Conservation (phyloP, 2,113 vertebrate species). For the Tinamus guttatus region DNA sequence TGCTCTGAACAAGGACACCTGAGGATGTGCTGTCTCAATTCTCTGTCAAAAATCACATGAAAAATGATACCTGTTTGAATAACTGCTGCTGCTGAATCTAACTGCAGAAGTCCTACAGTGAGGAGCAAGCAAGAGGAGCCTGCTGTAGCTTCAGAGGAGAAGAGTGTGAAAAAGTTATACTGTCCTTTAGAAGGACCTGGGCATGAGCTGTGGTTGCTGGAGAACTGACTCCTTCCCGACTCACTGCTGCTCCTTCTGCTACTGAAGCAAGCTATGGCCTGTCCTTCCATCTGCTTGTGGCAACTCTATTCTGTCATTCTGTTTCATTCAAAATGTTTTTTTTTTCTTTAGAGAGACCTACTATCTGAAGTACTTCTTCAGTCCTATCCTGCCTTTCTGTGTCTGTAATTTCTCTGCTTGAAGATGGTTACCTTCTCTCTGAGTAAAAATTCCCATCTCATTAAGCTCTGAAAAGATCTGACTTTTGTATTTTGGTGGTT, state of each 20-base stretch:
- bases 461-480: not conserved
- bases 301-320: not conserved
- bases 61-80: not conserved
- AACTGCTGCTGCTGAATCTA: not conserved
- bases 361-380: not conserved
- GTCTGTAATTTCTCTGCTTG: not conserved
- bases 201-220: accelerated
- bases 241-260: not conserved
- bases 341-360: not conserved
- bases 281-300: not conserved
- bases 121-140: not conserved
- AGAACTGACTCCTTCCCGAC: not conserved
- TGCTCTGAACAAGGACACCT: not conserved
- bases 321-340: not conserved
- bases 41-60: not conserved
- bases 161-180: not conserved
- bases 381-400: not conserved
- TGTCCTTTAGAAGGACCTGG: not conserved
- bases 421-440: not conserved
- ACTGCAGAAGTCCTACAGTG: not conserved
- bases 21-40: not conserved
- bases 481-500: not conserved
- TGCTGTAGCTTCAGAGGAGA: not conserved
- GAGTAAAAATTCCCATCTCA: not conserved
- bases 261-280: not conserved